Base-by-base conservation (phyloP, 2,888 invertebrate genomes). In the Mesorhabditis sp. region DNA sequence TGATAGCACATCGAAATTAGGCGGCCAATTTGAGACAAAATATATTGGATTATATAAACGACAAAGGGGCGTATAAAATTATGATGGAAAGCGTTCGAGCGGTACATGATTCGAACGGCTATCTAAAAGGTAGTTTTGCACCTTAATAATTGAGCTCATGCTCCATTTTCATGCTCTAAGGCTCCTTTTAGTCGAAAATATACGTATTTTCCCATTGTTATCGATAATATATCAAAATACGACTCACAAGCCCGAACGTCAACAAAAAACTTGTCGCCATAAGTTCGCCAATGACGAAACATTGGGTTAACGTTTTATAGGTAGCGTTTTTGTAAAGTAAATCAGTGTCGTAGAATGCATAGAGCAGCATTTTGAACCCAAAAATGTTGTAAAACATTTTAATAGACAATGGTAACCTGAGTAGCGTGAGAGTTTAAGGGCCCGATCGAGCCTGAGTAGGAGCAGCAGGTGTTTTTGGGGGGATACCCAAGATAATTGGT, bases 321-420 rank as follows among this genome's bases (percentile, higher is more conserved):
- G 28, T 28, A 28, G 28, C 28, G 28, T 28, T 28, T 28, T 28
- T 28, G 2, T 28, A 28, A 28, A 28, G 28, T 28, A 28, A 28
- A 28, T 28, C 28, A 2, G 7, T n/a, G 58, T 50, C 58, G n/a
- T 50, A 50, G 58, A 50, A 13, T 50, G 10, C 58, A n/a, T 13
- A 50, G n/a, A 50, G 58, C 2, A 50, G n/a, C 7, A 50, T 50
- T n/a, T 10, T 13, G 58, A 50, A 50, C 10, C 58, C 58, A n/a
- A n/a, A 50, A n/a, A 50, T 50, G 58, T 50, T 50, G 58, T 50
- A 50, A n/a, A 50, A 13, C 58, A 50, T 50, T 50, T 50, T 50
- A 50, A 1, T 28, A 28, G 28, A 28, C 28, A 28, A 28, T 28
- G 28, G 28, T 28, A 2, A 28, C 28, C 28, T 28, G 28, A 28